phyloP scores from a whole-genome alignment of 2,113 vertebrate genomes.

The Tachysurus fulvidraco region DNA sequence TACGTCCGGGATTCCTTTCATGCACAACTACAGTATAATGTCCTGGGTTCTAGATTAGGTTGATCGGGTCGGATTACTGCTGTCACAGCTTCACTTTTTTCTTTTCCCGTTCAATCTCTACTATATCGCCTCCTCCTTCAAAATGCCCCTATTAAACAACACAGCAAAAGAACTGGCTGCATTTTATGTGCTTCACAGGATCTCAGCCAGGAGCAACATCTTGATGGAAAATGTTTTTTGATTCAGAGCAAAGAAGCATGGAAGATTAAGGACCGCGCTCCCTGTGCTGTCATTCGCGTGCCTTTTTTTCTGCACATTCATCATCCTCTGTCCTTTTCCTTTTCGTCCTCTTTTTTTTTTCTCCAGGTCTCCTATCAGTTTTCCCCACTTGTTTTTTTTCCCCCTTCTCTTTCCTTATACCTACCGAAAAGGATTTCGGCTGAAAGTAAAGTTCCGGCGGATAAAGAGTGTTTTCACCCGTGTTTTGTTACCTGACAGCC shows the following conservation, averaged over 20 bases:
- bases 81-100: neutral
- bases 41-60: neutral
- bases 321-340: neutral
- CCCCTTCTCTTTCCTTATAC: neutral
- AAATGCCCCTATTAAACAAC: slow-evolving; percentile 52
- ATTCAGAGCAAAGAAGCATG: slow-evolving; percentile 44
- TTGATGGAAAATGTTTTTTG: slow-evolving; percentile 50
- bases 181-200: slow-evolving; percentile 57
- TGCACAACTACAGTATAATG: neutral
- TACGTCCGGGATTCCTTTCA: neutral
- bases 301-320: slow-evolving; percentile 40
- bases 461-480: neutral
- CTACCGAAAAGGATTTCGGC: neutral
- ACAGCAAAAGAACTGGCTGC: slow-evolving; percentile 56
- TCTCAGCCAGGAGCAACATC: slow-evolving; percentile 61
- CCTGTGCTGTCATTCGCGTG: slow-evolving; percentile 33
- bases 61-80: neutral
- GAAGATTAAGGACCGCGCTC: slow-evolving; percentile 51
- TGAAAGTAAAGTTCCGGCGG: neutral
- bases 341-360: slow-evolving; percentile 7
- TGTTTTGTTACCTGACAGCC: neutral
- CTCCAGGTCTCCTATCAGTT: neutral
- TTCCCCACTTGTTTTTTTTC: neutral
- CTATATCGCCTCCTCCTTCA: slow-evolving; percentile 17
- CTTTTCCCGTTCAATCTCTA: neutral